Base-by-base conservation (phyloP, 2,797 vertebrate species). In the Diceros bicornis region DNA sequence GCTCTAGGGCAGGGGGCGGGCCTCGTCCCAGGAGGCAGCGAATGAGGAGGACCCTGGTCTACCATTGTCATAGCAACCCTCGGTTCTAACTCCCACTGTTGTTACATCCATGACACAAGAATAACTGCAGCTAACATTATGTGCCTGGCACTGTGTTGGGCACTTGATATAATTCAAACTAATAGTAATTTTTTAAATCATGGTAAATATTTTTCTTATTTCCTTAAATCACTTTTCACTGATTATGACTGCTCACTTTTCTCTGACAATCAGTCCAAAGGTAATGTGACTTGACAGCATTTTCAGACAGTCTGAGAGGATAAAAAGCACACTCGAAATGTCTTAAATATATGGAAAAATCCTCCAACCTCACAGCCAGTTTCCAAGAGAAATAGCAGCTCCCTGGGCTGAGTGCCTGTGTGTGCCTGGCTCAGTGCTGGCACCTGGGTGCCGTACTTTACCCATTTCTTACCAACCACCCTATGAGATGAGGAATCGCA, bases 221-320 rank as follows among this genome's bases (percentile, higher is more conserved):
- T 89, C 85, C n/a, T 77, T 88, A 84, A 64, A 87, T 90, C 66
- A 85, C 59, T 75, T 90, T 57, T 68, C 66, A 85, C 55, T 34
- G 85, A 90, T 75, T n/a, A 61, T 13, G 1, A 20, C 25, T 44
- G n/a, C 23, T 72, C 44, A 32, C 34, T 74, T 83, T 68, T 69
- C 69, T 96, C 88, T 88, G 83, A 86, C 87, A 83, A 94, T 83
- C 86, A 79, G 71, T 71, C 47, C 47, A 75, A 84, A 95, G 55
- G 61, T 72, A 95, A 84, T 7, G 75, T 87, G 52, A 37, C 61
- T 64, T 27, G 7, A 37, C 16, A 78, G 81, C 85, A 79, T 66
- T 81, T 86, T 66, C 47, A 17, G 47, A 74, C 37, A 71, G 32
- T 32, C 71, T 66, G 52, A 55, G 0, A 25, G 68, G 69, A 74